Base-by-base conservation (phyloP, 2,797 vertebrate species). In the Gymnothorax reevesii region DNA sequence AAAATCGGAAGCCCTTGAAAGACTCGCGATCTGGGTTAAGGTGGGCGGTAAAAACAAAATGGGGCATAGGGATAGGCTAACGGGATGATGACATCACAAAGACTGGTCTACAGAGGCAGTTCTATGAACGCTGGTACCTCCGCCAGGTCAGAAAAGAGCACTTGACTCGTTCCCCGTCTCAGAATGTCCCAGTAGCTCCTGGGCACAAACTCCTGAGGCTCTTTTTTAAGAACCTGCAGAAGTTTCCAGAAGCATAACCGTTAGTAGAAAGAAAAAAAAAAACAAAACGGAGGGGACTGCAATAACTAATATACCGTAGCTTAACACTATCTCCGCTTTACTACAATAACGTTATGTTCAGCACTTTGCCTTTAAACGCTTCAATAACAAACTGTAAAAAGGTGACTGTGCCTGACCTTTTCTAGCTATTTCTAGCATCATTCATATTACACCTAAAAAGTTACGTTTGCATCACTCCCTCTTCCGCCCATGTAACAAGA, bases 141-240 rank as follows among this genome's bases (percentile, higher is more conserved):
- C 60, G 97, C 96, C 89, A 99, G 98, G 96, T 99, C 98, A 89
- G 98, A 99, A 96, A 99, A 99, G 91, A 99, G 97, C 83, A 97
- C 98, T 96, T 99, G 98, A 95, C 98, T 99, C 91, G 98, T 97
- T 88, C 97, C 95, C 94, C 98, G 98, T 93, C 98, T 98, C 97
- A 99, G 94, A 93, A 98, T 96, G 94, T 99, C 98, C 98, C 98
- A 99, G 91, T 98, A 99, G 97, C 98, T 99, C 93, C 98, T 96
- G 88, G 97, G 95, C 94, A 96, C 96, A 94, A 96, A 95, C 93
- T 98, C 97, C 92, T 98, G 97, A 95, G 94, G 95, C 92, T 97
- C 97, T 97, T 97, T 96, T 97, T 97, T 98, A 94, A 97, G 95
- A 89, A 98, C 98, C 98, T 99, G 97, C 90, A 91, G 93, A 90